phyloP scores from a whole-genome alignment of 1,140 invertebrate species.

The Drosophila gunungcola region DNA sequence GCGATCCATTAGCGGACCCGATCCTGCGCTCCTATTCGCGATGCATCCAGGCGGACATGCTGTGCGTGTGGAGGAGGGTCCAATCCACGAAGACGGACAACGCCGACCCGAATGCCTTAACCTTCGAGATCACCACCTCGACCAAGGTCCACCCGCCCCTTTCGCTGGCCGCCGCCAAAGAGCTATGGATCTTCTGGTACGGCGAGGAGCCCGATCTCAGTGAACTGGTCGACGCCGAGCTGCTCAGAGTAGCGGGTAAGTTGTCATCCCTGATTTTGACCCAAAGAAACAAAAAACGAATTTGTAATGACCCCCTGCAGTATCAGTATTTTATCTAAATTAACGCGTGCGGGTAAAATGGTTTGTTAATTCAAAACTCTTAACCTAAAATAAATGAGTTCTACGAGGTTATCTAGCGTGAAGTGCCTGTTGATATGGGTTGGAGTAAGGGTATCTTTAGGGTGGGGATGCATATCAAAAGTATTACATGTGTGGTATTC shows the following conservation, averaged over 20 bases:
- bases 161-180: constrained; percentile 93
- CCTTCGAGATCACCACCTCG: constrained; percentile 83
- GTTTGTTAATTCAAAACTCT: too few species aligned
- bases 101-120: constrained; percentile 79
- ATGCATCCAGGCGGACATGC: constrained; percentile 96
- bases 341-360: too few species aligned
- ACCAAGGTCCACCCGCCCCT: constrained; percentile 87
- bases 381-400: too few species aligned
- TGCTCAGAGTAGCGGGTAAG: constrained; percentile 90
- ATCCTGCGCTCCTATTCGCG: constrained; percentile 96
- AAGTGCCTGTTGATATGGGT: too few species aligned
- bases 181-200: constrained; percentile 99
- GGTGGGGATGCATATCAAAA: too few species aligned
- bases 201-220: constrained; percentile 97
- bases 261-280: constrained; percentile 35
- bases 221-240: constrained; percentile 92
- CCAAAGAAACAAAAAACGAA: too few species aligned
- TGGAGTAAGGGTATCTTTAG: too few species aligned
- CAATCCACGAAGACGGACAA: constrained; percentile 86
- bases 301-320: too few species aligned
- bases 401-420: too few species aligned
- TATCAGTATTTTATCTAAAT: too few species aligned
- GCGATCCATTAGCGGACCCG: constrained; percentile 94
- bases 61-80: constrained; percentile 97
- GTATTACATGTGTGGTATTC: too few species aligned